Conservation (phyloP, 2,797 vertebrate species). For the Podargus strigoides region DNA sequence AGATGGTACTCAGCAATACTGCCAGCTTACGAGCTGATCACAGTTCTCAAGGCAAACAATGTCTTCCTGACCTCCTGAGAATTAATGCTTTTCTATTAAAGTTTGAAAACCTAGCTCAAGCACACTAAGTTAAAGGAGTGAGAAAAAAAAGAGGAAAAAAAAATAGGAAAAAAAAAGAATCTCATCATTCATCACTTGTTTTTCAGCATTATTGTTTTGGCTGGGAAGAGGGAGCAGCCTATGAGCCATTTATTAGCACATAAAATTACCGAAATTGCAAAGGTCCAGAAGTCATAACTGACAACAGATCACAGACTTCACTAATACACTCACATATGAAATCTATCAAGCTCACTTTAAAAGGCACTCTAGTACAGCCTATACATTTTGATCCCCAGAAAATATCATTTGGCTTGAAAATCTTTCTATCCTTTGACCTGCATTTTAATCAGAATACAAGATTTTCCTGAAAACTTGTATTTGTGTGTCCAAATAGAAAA, state of each 20-base stretch:
- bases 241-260: slow-evolving; percentile 7
- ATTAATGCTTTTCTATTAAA: background rate
- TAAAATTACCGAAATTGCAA: slow-evolving; percentile 41
- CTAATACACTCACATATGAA: background rate
- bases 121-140: background rate
- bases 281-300: background rate
- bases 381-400: background rate
- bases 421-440: background rate
- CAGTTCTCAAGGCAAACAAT: background rate
- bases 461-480: background rate
- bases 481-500: background rate
- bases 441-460: background rate
- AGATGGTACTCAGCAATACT: background rate
- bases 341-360: background rate
- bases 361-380: background rate
- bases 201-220: background rate
- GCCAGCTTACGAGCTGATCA: accelerated
- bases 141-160: background rate
- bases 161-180: too few relatives aligned
- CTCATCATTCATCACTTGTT: too few relatives aligned
- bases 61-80: background rate
- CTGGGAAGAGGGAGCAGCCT: background rate
- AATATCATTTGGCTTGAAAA: background rate
- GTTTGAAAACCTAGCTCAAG: background rate
- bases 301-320: slow-evolving; percentile 1